Evolutionary conservation across 1,140 invertebrate species (phyloP), one percentile per base, ranked within the genome.

Genomic region (Drosophila lacteicornis): DNA sequence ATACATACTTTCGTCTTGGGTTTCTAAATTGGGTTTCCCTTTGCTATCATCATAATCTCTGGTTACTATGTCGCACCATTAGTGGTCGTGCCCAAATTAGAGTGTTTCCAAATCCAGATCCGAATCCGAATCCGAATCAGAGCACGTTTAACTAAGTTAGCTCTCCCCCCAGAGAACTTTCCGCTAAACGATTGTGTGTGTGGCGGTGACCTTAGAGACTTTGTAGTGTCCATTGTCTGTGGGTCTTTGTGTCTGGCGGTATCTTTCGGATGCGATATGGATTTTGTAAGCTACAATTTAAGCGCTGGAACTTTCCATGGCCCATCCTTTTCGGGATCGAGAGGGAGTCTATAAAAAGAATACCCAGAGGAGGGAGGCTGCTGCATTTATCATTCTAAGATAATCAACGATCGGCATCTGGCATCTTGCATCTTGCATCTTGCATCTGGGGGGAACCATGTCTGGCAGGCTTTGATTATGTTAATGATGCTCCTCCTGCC

Each of bases 331-430:
- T 47, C 11, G 19, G n/a, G 33, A 11, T 11, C 30, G 19, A 22
- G 30, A 33, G 30, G 7, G 33, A 63, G 40, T 79, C 76, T 79
- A 79, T 79, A 79, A 79, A 79, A 79, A 79, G 76, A 79, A 53
- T 68, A 19, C 7, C 25, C 53, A 47, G 53, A 36, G 33, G 9
- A 36, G 43, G 13, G 11, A 6, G 19, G 3, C 63, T 13, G 56
- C 42, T n/a, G 42, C 76, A 79, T 79, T 79, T 79, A 79, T 79
- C 75, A 79, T 79, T 60, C 74, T 75, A 75, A 76, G 71, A 76
- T 66, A 65, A 76, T 76, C 60, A 62, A 76, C 71, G 71, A 76
- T 75, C 53, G 63, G 56, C 42, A 68, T 36, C 59, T 22, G 19
- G 19, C 19, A 22, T 25, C 22, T 25, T 1, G 22, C 22, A 25